These are phyloP conservation scores for Amblyteles armatorius DNA, from an alignment of 2,888 invertebrate species.

Conservation along the genomic window DNA sequence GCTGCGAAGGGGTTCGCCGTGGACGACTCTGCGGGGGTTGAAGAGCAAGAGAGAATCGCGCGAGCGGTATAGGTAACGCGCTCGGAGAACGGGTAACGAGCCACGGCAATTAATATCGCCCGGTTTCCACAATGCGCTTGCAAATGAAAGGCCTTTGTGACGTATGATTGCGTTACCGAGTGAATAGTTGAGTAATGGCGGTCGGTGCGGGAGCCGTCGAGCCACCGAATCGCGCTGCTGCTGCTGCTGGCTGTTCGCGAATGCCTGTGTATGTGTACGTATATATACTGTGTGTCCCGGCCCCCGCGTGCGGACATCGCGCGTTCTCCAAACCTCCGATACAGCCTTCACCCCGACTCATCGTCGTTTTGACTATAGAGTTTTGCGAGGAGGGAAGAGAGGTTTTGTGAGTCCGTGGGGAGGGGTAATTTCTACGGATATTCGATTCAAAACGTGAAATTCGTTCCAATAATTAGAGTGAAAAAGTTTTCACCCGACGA, in stretches of 20 bases:
- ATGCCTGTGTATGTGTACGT: slow-evolving; percentile 39
- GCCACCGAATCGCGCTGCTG: slow-evolving; percentile 76
- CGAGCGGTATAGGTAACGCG: slow-evolving; percentile 57
- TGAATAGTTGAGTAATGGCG: slow-evolving; percentile 85
- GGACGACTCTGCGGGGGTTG: slow-evolving; percentile 59
- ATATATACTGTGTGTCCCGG: slow-evolving; percentile 24
- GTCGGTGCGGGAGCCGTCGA: slow-evolving; percentile 78
- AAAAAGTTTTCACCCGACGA: too few relatives aligned
- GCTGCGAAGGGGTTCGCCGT: slow-evolving; percentile 39
- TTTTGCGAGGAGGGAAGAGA: neutral
- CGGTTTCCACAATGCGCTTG: slow-evolving; percentile 85
- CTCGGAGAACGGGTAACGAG: slow-evolving; percentile 82
- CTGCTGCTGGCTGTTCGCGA: slow-evolving; percentile 61
- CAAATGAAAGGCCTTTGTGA: slow-evolving; percentile 85
- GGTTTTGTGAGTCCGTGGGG: slow-evolving; percentile 33
- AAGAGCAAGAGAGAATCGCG: slow-evolving; percentile 55
- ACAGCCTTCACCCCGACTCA: slow-evolving; percentile 40
- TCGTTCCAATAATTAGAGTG: too few relatives aligned
- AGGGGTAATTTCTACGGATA: slow-evolving; percentile 17
- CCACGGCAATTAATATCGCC: slow-evolving; percentile 85
- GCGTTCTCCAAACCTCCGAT: slow-evolving; percentile 57
- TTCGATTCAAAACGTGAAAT: too few relatives aligned
- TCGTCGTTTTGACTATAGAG: slow-evolving; percentile 43
- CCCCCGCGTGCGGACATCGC: slow-evolving; percentile 47
- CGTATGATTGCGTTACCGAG: slow-evolving; percentile 85